Conservation (phyloP, 2,888 invertebrate genomes). For the Drosophila prostipennis region DNA sequence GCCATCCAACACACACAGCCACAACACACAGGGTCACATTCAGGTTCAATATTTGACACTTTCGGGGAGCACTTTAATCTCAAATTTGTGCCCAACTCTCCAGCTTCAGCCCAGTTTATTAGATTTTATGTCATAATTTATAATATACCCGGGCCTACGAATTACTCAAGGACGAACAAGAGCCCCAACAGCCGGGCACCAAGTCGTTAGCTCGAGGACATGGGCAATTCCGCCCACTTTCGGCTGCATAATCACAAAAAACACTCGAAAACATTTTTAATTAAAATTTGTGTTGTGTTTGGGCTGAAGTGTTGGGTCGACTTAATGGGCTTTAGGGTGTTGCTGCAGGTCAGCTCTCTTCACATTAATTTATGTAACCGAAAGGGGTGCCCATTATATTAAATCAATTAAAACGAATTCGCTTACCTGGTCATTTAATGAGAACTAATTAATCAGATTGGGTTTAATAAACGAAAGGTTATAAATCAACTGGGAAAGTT, state of each 20-base stretch:
- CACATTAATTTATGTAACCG: conserved; percentile 18
- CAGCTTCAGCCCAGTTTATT: conserved; percentile 49
- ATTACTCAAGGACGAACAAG: conserved; percentile 37
- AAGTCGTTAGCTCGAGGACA: conserved; percentile 27
- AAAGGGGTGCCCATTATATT: conserved; percentile 15
- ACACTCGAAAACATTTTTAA: conserved; percentile 69
- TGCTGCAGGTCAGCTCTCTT: conserved; percentile 17
- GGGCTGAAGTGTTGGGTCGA: conserved; percentile 38
- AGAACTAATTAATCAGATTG: conserved; percentile 24
- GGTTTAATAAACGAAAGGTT: not conserved
- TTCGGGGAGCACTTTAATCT: conserved; percentile 43
- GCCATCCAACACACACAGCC: conserved; percentile 17
- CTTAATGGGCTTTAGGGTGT: conserved; percentile 27
- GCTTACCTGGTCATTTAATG: conserved; percentile 16
- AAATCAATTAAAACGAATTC: conserved; percentile 33
- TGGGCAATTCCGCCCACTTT: conserved; percentile 33
- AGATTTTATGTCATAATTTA: conserved; percentile 72
- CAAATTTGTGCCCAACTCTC: conserved; percentile 25
- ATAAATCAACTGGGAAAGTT: not conserved
- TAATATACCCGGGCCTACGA: conserved; percentile 50
- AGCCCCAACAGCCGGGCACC: conserved; percentile 12
- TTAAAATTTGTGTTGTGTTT: conserved; percentile 68
- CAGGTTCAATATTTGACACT: conserved; percentile 63
- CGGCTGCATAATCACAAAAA: conserved; percentile 57
- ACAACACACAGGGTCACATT: conserved; percentile 1